Percentiles rank a stretch among this genome's conserved stretches.
Evolutionary conservation across 2,888 invertebrate species (phyloP).

Genomic region (Sarcophaga rosellei): DNA sequence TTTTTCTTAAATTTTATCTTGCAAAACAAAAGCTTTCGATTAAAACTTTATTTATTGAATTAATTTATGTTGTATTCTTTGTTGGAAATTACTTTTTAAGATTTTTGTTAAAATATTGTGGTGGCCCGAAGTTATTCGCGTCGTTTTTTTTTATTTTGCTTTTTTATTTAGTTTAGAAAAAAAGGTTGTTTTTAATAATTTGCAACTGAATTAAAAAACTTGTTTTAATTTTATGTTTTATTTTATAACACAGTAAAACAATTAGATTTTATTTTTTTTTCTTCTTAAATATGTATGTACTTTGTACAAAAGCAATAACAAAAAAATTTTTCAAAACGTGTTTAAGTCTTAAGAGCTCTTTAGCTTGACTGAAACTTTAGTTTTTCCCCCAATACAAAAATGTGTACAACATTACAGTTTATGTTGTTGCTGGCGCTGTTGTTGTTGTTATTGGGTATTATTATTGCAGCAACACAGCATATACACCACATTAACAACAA

Average conservation of each 20-base stretch:
- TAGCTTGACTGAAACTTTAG: constrained; percentile 70
- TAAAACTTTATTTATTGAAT: no score
- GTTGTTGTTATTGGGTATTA: not conserved
- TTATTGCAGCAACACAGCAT: not conserved
- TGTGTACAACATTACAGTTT: not conserved
- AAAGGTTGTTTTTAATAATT: not conserved
- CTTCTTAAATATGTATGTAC: constrained; percentile 17
- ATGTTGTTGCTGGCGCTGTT: constrained; percentile 22
- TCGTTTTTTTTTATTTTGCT: not conserved
- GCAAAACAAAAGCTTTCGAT: no score
- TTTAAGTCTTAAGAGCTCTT: constrained; percentile 79
- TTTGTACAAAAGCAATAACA: constrained; percentile 63
- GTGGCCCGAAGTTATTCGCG: not conserved
- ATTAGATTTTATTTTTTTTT: constrained; percentile 39
- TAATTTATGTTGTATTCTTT: not conserved
- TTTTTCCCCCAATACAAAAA: constrained; percentile 26
- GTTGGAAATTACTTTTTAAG: not conserved
- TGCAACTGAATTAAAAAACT: not conserved
- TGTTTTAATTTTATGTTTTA: not conserved
- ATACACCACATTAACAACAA: not conserved
- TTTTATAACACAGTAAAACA: not conserved
- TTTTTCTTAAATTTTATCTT: not conserved
- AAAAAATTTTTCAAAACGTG: constrained; percentile 72
- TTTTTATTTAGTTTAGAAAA: not conserved
- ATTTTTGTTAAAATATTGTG: not conserved